A percentile compares a stretch with the other conserved stretches of the same genome.
phyloP scores from a whole-genome alignment of 2,888 invertebrate genomes.

The Macrosoma leucophasiata region DNA sequence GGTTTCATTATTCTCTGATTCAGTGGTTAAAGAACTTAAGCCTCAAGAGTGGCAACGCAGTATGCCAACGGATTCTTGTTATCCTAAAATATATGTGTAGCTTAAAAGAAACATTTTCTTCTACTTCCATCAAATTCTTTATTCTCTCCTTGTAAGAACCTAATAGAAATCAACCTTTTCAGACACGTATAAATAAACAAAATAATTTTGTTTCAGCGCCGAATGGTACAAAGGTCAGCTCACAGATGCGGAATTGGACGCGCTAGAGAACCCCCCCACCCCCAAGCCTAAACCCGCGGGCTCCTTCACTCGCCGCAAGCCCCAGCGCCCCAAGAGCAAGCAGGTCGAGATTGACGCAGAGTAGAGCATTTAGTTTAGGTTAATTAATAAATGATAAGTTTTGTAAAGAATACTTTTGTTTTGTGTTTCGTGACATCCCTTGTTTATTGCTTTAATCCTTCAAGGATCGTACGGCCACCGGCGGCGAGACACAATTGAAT shows the following conservation, averaged over 20 bases:
- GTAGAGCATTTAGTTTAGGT: conserved; percentile 40
- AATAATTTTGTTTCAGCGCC: conserved; percentile 73
- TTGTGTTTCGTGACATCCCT: conserved; percentile 9
- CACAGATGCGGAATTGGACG: conserved; percentile 86
- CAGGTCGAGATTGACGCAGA: conserved; percentile 36
- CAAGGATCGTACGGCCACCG: too few relatives aligned
- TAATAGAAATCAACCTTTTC: neutral
- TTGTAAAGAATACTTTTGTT: conserved; percentile 27
- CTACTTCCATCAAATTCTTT: too few relatives aligned
- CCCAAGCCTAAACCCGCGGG: conserved; percentile 76
- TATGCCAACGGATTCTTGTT: too few relatives aligned
- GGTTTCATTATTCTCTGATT: too few relatives aligned
- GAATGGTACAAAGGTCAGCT: conserved; percentile 93
- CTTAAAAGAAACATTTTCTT: too few relatives aligned
- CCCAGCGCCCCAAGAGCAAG: conserved; percentile 59
- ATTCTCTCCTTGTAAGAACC: too few relatives aligned
- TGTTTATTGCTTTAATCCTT: too few relatives aligned
- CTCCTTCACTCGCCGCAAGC: conserved; percentile 61
- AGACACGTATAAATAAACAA: neutral
- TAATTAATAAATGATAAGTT: conserved; percentile 44
- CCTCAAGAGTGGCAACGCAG: too few relatives aligned
- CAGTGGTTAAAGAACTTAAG: too few relatives aligned
- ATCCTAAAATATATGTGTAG: too few relatives aligned
- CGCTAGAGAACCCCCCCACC: conserved; percentile 86
- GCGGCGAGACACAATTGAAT: too few relatives aligned